These are phyloP conservation scores for Phortica magna DNA, from an alignment of 2,888 invertebrate species.

Conservation along the genomic window DNA sequence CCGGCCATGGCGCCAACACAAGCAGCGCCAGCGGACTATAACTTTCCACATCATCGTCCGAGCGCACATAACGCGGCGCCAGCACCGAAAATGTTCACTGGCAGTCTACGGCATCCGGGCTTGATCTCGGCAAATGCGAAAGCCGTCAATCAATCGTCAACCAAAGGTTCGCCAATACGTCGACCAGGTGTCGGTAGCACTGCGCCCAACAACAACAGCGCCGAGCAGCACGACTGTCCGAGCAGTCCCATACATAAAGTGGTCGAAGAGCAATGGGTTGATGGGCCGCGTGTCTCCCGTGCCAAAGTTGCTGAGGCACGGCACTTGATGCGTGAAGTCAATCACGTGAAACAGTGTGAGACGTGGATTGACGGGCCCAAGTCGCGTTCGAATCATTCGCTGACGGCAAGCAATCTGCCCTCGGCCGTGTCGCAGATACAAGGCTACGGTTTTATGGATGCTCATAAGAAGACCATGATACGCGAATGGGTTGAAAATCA, in stretches of 20 bases:
- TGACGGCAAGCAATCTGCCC: constrained; percentile 75
- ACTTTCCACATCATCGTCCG: constrained; percentile 41
- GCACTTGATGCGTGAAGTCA: constrained; percentile 87
- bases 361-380: constrained; percentile 98
- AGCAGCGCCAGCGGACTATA: background rate
- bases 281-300: constrained; percentile 93
- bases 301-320: constrained; percentile 90
- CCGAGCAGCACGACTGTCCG: constrained; percentile 74
- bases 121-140: background rate
- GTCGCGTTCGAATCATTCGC: constrained; percentile 80
- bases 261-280: constrained; percentile 97
- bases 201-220: constrained; percentile 46
- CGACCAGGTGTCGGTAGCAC: constrained; percentile 64
- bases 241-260: constrained; percentile 77
- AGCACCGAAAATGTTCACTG: constrained; percentile 67
- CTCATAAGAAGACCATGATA: constrained; percentile 95
- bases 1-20: constrained; percentile 44
- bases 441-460: constrained; percentile 94
- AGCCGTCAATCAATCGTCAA: constrained; percentile 75
- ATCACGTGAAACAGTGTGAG: constrained; percentile 88
- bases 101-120: constrained; percentile 61
- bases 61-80: constrained; percentile 57
- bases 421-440: constrained; percentile 66
- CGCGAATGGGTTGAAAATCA: constrained; percentile 96
- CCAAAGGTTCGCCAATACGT: constrained; percentile 80